These are phyloP conservation scores for Enteromius fasciolatus DNA, from an alignment of 2,797 vertebrate species.

Conservation along the genomic window DNA sequence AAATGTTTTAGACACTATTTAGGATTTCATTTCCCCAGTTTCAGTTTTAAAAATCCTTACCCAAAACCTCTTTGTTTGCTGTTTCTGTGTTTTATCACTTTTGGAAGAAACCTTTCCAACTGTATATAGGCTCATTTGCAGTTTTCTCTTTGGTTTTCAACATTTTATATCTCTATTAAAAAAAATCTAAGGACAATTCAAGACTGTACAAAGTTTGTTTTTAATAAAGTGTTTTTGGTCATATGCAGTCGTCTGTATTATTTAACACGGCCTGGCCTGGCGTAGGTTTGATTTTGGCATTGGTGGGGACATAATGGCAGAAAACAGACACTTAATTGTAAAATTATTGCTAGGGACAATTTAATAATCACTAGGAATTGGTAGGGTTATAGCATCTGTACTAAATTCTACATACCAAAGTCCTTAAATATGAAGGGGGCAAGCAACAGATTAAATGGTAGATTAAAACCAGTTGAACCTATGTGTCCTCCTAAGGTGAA, in stretches of 20 bases:
- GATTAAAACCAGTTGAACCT: neutral
- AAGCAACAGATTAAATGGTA: neutral
- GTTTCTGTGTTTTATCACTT: slow-evolving; percentile 31
- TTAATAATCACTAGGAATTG: neutral
- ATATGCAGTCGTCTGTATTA: slow-evolving; percentile 11
- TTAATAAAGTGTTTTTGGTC: slow-evolving; percentile 56
- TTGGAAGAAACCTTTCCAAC: slow-evolving; percentile 18
- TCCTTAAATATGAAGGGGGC: neutral
- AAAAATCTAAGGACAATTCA: slow-evolving; percentile 19
- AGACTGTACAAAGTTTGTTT: slow-evolving; percentile 56
- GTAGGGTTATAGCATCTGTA: no score
- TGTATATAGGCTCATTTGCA: slow-evolving; percentile 37
- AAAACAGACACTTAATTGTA: neutral
- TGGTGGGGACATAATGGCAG: neutral
- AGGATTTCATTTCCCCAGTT: slow-evolving; percentile 6
- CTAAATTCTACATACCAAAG: neutral
- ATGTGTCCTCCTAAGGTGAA: neutral
- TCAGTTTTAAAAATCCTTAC: neutral
- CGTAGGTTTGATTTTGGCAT: no score
- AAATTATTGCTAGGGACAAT: neutral
- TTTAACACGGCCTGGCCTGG: neutral
- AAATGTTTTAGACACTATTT: slow-evolving; percentile 12
- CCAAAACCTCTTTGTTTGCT: neutral
- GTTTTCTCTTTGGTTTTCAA: slow-evolving; percentile 36
- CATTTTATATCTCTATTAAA: slow-evolving; percentile 41